phyloP scores from a whole-genome alignment of 1,140 invertebrate genomes.

The Drosophila sproati region DNA sequence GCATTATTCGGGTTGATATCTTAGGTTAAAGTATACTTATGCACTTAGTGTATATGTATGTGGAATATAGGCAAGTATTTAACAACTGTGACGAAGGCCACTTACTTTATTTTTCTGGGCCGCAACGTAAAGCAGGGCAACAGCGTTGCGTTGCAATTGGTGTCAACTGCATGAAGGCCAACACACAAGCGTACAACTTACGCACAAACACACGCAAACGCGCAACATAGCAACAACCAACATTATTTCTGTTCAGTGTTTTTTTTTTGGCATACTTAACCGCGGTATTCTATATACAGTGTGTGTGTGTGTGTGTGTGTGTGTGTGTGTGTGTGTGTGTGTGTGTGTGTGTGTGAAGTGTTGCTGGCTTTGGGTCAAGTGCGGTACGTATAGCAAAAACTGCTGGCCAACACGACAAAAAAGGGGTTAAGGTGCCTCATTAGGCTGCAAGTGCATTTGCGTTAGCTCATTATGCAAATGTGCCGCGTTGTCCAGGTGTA shows the following conservation, averaged over 20 bases:
- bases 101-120: conserved; percentile 8
- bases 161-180: conserved; percentile 76
- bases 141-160: conserved; percentile 45
- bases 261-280: conserved; percentile 3
- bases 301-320: no score
- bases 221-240: not conserved
- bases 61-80: no score
- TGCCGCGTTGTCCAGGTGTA: conserved; percentile 14
- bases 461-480: conserved; percentile 33
- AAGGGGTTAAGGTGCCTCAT: conserved; percentile 71
- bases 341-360: conserved; percentile 11
- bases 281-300: not conserved
- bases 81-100: no score
- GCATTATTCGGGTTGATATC: no score
- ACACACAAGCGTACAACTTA: conserved; percentile 14
- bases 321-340: no score
- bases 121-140: conserved; percentile 50
- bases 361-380: conserved; percentile 69
- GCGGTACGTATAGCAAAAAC: conserved; percentile 6
- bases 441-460: conserved; percentile 23
- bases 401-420: conserved; percentile 30
- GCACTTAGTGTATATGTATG: no score
- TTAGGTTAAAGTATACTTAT: no score
- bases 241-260: not conserved
- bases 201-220: conserved; percentile 5